These are phyloP conservation scores for Synodontis membranacea DNA, from an alignment of 2,113 vertebrate species.

Conservation along the genomic window DNA sequence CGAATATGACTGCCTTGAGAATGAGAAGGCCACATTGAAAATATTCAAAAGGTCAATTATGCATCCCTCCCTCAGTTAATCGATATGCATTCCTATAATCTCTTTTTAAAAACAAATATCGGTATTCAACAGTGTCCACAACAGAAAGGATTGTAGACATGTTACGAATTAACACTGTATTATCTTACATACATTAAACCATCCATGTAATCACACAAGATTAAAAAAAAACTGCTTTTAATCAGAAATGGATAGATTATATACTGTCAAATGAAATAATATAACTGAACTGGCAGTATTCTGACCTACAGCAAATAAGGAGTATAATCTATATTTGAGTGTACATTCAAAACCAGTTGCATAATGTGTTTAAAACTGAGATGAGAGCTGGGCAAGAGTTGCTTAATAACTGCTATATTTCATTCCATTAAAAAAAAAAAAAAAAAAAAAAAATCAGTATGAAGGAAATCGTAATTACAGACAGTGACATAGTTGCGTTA, in stretches of 20 bases:
- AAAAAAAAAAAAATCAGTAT: conserved; percentile 56
- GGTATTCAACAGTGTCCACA: conserved; percentile 57
- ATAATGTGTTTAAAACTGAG: conserved; percentile 72
- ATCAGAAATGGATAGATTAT: conserved; percentile 38
- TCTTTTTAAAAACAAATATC: conserved; percentile 68
- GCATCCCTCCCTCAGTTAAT: conserved; percentile 37
- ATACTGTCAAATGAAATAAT: conserved; percentile 62
- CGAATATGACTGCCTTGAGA: conserved; percentile 79
- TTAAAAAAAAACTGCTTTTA: neutral
- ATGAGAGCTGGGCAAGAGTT: conserved; percentile 60
- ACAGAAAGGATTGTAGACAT: conserved; percentile 62
- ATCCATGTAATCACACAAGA: conserved; percentile 40
- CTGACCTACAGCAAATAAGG: conserved; percentile 63
- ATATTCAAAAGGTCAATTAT: conserved; percentile 63
- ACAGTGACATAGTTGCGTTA: conserved; percentile 42
- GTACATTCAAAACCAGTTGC: conserved; percentile 80
- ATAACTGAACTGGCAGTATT: conserved; percentile 62
- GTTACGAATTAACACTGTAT: conserved; percentile 75
- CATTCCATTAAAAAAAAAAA: conserved; percentile 46
- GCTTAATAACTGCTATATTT: conserved; percentile 56
- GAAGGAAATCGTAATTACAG: conserved; percentile 25
- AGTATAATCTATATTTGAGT: conserved; percentile 72
- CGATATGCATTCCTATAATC: conserved; percentile 40
- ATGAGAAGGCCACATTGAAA: conserved; percentile 84
- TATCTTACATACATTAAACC: conserved; percentile 64